Base-by-base conservation (phyloP, 1,140 invertebrate species). In the Holcopasites calliopsidis region DNA sequence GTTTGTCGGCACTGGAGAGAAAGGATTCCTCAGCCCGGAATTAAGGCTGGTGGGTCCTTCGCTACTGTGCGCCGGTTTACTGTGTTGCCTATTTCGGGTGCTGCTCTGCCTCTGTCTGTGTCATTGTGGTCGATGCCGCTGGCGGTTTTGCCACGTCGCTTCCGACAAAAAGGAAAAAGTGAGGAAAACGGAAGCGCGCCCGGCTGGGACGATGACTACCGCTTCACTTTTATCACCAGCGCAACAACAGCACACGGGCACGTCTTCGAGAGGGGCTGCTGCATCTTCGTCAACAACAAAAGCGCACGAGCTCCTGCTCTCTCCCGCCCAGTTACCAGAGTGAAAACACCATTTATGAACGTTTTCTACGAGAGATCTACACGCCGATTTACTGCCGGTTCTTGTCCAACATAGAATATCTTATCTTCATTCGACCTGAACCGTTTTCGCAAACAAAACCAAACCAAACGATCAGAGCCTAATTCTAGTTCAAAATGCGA, bases 1-100 rank as follows among this genome's bases (percentile, higher is more conserved):
- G 79, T 97, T 97, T 91, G 96, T 97, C 31, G 96, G 96, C 77
- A 96, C 96, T 60, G 96, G 96, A 76, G 96, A 97, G 90, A 96
- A 97, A 91, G 96, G 96, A 82, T 97, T 97, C 93, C 95, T 96
- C 90, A 97, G 96, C 58, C 93, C 95, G 49, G 96, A 97, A 88
- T 91, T 97, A 57, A 94, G 95, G 66, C 93, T 97, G 75, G 96
- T 97, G 88, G 96, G 96, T 47, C 96, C 96, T 47, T 95, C 95
- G 49, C 93, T 96, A 44, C 92, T 95, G 73, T 93, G 93, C 79
- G 89, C 93, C 64, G 93, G 93, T 62, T 85, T 93, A 62, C 88
- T 94, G 47, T 94, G 93, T 87, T 94, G 94, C 80, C 89, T 93
- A 38, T 86, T 94, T 71, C 92, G 94, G 54, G 93, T 94, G 50